Percentiles rank a stretch among this genome's conserved stretches.
Conservation (phyloP, 1,140 invertebrate species). For the Eciton burchellii region DNA sequence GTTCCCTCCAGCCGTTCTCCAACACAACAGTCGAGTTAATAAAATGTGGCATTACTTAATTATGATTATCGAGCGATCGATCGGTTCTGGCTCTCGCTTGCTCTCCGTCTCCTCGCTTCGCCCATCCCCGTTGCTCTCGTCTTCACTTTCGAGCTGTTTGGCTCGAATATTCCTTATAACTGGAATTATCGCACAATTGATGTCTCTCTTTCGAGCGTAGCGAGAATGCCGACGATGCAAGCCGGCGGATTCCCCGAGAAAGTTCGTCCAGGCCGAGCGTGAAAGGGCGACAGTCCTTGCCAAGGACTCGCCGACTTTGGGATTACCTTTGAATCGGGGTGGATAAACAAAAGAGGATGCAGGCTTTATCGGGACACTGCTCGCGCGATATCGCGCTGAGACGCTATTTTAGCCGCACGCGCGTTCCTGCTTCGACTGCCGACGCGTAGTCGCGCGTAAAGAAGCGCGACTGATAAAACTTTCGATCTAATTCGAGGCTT, state of each 20-base stretch:
- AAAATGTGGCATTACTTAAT: neutral
- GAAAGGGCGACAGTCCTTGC: no score
- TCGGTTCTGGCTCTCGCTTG: neutral
- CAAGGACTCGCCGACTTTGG: neutral
- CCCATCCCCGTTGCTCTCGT: neutral
- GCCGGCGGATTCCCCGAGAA: no score
- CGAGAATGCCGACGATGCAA: no score
- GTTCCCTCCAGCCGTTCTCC: neutral
- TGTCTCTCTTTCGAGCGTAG: no score
- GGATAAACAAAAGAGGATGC: neutral
- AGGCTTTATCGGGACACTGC: neutral
- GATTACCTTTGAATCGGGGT: neutral
- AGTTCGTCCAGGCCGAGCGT: no score
- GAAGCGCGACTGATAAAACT: neutral
- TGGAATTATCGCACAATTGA: no score
- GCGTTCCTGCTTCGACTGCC: neutral
- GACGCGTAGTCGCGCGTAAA: neutral
- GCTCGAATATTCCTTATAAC: no score
- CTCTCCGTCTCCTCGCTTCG: neutral
- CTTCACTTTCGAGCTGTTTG: neutral
- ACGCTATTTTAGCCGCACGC: neutral
- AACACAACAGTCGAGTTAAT: conserved; percentile 16
- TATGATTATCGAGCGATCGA: neutral
- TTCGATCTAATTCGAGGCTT: no score
- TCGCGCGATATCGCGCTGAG: neutral